Evolutionary conservation across 2,888 invertebrate genomes (phyloP).

Genomic region (Drosophila leonis): DNA sequence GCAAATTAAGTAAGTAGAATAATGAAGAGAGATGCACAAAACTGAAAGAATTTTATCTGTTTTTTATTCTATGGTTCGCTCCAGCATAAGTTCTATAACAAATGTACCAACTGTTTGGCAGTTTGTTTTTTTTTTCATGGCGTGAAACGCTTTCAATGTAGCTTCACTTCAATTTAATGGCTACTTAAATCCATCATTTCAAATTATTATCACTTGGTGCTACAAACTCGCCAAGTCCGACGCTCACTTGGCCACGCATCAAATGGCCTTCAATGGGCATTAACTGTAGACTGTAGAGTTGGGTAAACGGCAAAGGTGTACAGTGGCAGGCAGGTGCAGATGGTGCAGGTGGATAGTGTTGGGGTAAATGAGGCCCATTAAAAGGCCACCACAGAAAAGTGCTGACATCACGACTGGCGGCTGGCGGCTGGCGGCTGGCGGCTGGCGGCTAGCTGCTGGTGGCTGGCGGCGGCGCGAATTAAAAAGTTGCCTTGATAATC

Average conservation of each 20-base stretch:
- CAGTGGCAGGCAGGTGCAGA: conserved; percentile 7
- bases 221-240: conserved; percentile 38
- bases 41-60: background rate
- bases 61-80: background rate
- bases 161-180: conserved; percentile 70
- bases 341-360: background rate
- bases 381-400: conserved; percentile 71
- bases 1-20: background rate
- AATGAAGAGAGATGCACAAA: background rate
- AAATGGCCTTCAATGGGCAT: conserved; percentile 76
- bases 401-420: conserved; percentile 65
- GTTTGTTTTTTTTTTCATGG: background rate
- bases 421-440: conserved; percentile 30
- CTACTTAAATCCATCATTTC: conserved; percentile 79
- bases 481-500: conserved; percentile 80
- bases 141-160: conserved; percentile 31
- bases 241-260: conserved; percentile 75
- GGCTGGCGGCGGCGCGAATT: conserved; percentile 60
- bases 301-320: conserved; percentile 18
- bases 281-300: conserved; percentile 47
- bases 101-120: background rate
- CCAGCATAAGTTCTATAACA: too few relatives aligned
- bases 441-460: background rate
- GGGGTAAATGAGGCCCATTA: conserved; percentile 52
- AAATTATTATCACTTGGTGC: conserved; percentile 67